Evolutionary conservation across 2,888 invertebrate species (phyloP).

Genomic region (Troilus luridus): DNA sequence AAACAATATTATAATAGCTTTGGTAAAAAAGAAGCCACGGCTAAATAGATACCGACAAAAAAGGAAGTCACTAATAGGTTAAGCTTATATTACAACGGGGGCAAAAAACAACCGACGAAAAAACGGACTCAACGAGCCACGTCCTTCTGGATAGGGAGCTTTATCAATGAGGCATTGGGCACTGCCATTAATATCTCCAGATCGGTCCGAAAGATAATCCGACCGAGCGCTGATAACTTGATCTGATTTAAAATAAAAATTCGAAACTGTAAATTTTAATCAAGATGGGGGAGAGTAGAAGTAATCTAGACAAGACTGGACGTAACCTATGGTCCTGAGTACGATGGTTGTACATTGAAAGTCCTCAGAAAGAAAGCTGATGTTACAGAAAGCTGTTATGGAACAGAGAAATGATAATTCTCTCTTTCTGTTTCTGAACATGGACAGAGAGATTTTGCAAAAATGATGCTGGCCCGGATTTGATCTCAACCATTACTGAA

Average conservation of each 20-base stretch:
- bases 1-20: constrained; percentile 27
- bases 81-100: constrained; percentile 39
- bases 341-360: no score
- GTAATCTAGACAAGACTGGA: no score
- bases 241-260: neutral
- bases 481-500: no score
- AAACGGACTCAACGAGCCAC: neutral
- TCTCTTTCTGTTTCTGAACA: no score
- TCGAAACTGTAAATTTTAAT: no score
- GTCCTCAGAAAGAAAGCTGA: no score
- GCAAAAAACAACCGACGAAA: constrained; percentile 4
- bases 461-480: no score
- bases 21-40: neutral
- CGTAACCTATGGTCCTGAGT: no score
- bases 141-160: constrained; percentile 32
- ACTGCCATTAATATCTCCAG: constrained; percentile 2
- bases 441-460: no score
- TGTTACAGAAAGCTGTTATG: no score
- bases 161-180: constrained; percentile 16
- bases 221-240: neutral
- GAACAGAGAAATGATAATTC: no score
- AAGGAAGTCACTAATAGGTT: constrained; percentile 27
- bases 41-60: constrained; percentile 35
- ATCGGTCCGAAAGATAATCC: neutral
- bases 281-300: no score